These are phyloP conservation scores for Calliphora vicina DNA, from an alignment of 1,140 invertebrate genomes.

Conservation along the genomic window DNA sequence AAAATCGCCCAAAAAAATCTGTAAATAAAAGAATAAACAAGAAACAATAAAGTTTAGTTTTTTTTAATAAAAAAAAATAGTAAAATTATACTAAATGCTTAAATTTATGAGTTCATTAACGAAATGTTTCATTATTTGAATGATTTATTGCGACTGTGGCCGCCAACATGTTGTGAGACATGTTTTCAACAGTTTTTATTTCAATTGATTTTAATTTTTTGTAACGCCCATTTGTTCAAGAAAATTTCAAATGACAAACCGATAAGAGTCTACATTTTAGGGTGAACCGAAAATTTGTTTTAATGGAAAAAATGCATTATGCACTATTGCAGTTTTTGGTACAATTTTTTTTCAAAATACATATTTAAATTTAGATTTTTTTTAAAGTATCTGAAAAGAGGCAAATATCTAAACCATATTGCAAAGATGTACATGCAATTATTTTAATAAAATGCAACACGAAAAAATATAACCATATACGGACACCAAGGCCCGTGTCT, in stretches of 20 bases:
- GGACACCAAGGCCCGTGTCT: too few species aligned
- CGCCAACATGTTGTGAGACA: neutral
- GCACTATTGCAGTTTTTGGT: too few species aligned
- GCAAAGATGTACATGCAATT: too few species aligned
- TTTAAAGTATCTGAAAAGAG: too few species aligned
- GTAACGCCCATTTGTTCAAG: neutral
- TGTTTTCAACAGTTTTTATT: neutral
- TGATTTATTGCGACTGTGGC: neutral
- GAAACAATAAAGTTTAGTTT: neutral
- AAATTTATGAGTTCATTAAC: neutral
- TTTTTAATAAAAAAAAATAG: neutral
- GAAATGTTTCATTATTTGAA: neutral
- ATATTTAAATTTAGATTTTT: too few species aligned
- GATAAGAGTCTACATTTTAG: neutral
- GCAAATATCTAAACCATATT: too few species aligned
- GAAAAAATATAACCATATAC: too few species aligned
- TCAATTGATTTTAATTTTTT: neutral
- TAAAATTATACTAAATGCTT: neutral
- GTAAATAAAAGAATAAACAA: neutral
- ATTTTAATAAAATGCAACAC: too few species aligned
- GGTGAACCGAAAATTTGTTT: neutral
- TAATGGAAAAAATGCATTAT: too few species aligned
- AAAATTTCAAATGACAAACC: neutral
- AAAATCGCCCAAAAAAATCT: neutral
- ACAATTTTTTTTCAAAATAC: too few species aligned